Conservation (phyloP, 2,797 vertebrate genomes). For the Enteromius thamalakanensis region DNA sequence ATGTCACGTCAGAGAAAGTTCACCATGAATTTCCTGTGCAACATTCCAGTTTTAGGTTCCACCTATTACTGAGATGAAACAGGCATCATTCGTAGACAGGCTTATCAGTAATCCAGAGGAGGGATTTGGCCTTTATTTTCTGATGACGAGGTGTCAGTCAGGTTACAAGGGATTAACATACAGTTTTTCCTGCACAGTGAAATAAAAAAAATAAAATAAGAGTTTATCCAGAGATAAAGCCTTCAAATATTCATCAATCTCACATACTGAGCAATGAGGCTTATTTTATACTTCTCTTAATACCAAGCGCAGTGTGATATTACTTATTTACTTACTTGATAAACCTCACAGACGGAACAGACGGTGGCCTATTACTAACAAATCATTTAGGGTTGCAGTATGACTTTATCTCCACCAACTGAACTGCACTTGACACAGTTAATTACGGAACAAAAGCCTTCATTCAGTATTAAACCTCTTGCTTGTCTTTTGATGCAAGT, state of each 20-base stretch:
- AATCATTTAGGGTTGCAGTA: slow-evolving; percentile 68
- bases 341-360: slow-evolving; percentile 69
- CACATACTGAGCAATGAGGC: slow-evolving; percentile 50
- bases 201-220: slow-evolving; percentile 31
- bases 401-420: slow-evolving; percentile 68
- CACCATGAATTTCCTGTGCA: slow-evolving; percentile 58
- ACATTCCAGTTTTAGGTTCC: slow-evolving; percentile 37
- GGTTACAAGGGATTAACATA: slow-evolving; percentile 62
- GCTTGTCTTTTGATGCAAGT: slow-evolving; percentile 64
- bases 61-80: slow-evolving; percentile 53
- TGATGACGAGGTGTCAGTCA: slow-evolving; percentile 49
- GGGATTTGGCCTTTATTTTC: slow-evolving; percentile 59
- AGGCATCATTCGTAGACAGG: not conserved
- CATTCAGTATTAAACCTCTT: slow-evolving; percentile 68
- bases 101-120: slow-evolving; percentile 56
- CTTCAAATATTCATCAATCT: slow-evolving; percentile 62
- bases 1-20: slow-evolving; percentile 50
- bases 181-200: slow-evolving; percentile 55
- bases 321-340: slow-evolving; percentile 71
- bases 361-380: slow-evolving; percentile 70
- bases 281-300: slow-evolving; percentile 73
- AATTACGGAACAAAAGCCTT: slow-evolving; percentile 64
- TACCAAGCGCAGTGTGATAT: slow-evolving; percentile 66
- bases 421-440: slow-evolving; percentile 60
- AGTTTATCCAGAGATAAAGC: slow-evolving; percentile 36